phyloP scores from a whole-genome alignment of 1,140 invertebrate species.

The Pogonomyrmex barbatus region DNA sequence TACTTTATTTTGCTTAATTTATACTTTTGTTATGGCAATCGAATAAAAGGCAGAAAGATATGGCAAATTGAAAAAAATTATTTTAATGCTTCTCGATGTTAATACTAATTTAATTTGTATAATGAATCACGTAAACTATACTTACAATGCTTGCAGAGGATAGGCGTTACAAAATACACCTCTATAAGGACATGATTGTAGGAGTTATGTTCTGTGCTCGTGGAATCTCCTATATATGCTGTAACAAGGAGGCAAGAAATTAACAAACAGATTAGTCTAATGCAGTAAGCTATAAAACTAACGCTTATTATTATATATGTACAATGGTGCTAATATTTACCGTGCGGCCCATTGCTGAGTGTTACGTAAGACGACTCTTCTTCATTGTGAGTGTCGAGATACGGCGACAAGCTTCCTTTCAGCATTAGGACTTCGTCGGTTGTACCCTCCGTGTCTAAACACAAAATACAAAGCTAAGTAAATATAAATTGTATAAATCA shows the following conservation, averaged over 20 bases:
- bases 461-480: conserved; percentile 28
- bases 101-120: background rate
- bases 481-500: background rate
- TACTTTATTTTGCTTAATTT: background rate
- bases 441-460: conserved; percentile 81
- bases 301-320: background rate
- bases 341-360: conserved; percentile 83
- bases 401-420: conserved; percentile 84
- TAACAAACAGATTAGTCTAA: conserved; percentile 10
- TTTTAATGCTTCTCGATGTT: background rate
- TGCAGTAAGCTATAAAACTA: background rate
- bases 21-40: background rate
- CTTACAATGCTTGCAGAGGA: conserved; percentile 87
- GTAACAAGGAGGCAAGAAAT: conserved; percentile 65
- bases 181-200: conserved; percentile 81
- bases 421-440: conserved; percentile 84
- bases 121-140: conserved; percentile 63
- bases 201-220: conserved; percentile 72
- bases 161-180: conserved; percentile 86
- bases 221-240: conserved; percentile 82
- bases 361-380: conserved; percentile 85
- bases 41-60: background rate
- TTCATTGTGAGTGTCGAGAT: conserved; percentile 83
- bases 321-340: conserved; percentile 72
- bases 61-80: background rate